These are phyloP conservation scores for Morus bassanus DNA, from an alignment of 2,797 vertebrate species.

Conservation along the genomic window DNA sequence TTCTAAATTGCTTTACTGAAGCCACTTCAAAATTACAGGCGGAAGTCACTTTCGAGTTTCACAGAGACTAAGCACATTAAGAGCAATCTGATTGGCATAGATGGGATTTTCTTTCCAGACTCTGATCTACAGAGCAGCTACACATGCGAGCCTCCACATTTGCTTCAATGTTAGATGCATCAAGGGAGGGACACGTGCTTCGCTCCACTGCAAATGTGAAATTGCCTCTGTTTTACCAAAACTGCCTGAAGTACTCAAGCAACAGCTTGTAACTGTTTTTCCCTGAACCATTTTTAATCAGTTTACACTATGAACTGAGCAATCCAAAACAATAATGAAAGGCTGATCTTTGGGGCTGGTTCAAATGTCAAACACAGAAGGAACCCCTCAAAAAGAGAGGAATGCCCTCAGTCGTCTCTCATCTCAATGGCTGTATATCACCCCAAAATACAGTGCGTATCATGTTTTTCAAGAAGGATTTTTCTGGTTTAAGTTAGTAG, in stretches of 20 bases:
- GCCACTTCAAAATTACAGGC: not conserved
- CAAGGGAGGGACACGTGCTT: accelerated
- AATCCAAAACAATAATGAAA: not conserved
- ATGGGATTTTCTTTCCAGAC: not conserved
- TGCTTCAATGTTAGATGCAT: not conserved
- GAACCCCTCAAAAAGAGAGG: not conserved
- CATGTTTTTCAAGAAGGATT: not conserved
- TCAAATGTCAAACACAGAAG: not conserved
- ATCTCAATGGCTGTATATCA: not conserved
- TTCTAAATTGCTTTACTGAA: not conserved
- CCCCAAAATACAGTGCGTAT: accelerated
- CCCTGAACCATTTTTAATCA: not conserved
- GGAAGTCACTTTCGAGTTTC: not conserved
- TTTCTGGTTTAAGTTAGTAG: not conserved
- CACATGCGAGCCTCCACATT: accelerated
- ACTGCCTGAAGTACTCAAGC: not conserved
- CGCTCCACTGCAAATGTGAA: not conserved
- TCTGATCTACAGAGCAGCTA: not conserved
- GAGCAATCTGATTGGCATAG: not conserved
- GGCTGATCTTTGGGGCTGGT: not conserved
- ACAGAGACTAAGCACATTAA: not conserved
- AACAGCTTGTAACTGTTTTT: not conserved
- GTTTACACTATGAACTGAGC: accelerated
- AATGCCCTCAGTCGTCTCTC: not conserved
- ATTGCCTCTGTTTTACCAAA: not conserved